Evolutionary conservation across 2,888 invertebrate genomes (phyloP).

Genomic region (Sinhomidia bicolor): DNA sequence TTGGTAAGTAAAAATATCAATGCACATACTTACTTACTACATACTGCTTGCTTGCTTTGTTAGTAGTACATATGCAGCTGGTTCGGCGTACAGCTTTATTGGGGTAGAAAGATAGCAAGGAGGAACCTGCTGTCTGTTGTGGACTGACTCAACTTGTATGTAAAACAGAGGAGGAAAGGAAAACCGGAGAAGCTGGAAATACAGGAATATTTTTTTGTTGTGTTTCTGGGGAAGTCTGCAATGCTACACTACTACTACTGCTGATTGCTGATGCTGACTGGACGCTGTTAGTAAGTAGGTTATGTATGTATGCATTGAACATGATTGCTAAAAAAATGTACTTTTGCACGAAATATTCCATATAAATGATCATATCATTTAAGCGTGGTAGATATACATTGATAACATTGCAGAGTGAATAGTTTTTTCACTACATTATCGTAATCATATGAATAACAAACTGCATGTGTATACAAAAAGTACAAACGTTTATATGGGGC

Average conservation of each 20-base stretch:
- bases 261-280: too few relatives aligned
- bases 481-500: background rate
- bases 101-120: conserved; percentile 21
- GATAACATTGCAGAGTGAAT: background rate
- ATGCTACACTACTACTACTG: too few relatives aligned
- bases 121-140: background rate
- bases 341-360: background rate
- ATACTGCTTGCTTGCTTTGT: too few relatives aligned
- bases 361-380: too few relatives aligned
- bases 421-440: background rate
- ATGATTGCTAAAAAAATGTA: background rate
- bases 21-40: too few relatives aligned
- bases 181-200: conserved; percentile 14
- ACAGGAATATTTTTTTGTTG: background rate
- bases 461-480: background rate
- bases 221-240: background rate
- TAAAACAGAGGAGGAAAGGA: background rate
- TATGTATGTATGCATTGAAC: conserved; percentile 19
- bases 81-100: conserved; percentile 10
- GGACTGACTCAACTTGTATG: conserved; percentile 2
- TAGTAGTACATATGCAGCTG: too few relatives aligned
- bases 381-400: too few relatives aligned
- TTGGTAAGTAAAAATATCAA: too few relatives aligned
- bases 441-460: too few relatives aligned
- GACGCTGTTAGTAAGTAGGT: background rate